Conservation (phyloP, 1,140 invertebrate genomes). For the Hycleus phaleratus region DNA sequence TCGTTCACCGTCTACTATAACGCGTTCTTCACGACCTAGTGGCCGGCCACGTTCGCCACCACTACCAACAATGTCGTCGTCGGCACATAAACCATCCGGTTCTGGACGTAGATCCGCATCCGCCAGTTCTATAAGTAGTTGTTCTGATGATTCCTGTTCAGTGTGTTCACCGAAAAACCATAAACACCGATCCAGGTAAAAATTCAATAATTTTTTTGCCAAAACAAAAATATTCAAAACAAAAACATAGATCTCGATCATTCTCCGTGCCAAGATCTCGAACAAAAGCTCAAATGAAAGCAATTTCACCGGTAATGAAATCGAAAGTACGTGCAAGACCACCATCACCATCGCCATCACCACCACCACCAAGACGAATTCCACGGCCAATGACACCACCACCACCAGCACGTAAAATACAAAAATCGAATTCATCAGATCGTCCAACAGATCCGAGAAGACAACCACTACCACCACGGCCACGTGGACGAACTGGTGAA, state of each 20-base stretch:
- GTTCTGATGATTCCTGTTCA: conserved; percentile 72
- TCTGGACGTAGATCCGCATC: conserved; percentile 46
- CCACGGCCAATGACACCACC: conserved; percentile 45
- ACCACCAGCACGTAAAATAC: conserved; percentile 40
- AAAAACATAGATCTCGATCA: conserved; percentile 40
- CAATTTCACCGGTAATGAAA: conserved; percentile 26
- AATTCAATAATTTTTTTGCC: too few relatives aligned
- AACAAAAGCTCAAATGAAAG: conserved; percentile 15
- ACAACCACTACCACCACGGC: conserved; percentile 36
- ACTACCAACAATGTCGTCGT: conserved; percentile 28
- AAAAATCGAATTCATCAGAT: conserved; percentile 43
- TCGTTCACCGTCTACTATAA: conserved; percentile 52
- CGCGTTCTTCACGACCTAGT: conserved; percentile 46
- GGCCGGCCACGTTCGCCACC: conserved; percentile 27
- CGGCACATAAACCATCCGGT: conserved; percentile 41
- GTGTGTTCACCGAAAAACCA: conserved; percentile 54
- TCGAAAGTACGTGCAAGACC: conserved; percentile 24
- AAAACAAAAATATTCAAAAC: background rate
- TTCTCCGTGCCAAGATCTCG: conserved; percentile 41
- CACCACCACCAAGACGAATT: conserved; percentile 35
- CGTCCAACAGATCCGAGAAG: conserved; percentile 38
- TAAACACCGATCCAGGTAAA: conserved; percentile 34
- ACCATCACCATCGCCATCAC: conserved; percentile 33
- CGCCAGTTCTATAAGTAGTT: conserved; percentile 67
- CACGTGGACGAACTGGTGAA: conserved; percentile 31